Evolutionary conservation across 2,113 vertebrate genomes (phyloP).

Genomic region (Micronycteris hirsuta): DNA sequence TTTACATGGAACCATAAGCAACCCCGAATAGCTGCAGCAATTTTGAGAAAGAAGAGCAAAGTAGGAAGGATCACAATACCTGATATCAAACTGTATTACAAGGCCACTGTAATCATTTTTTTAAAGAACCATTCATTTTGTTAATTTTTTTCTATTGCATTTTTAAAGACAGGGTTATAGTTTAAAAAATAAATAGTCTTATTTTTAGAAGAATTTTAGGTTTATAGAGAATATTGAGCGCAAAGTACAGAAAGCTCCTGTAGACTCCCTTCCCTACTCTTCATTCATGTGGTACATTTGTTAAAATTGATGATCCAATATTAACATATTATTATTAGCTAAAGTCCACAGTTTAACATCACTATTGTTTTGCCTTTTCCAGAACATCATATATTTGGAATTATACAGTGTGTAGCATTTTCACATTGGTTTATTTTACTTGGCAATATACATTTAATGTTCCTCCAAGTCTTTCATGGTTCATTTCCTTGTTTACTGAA

Average conservation of each 20-base stretch:
- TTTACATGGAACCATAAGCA: too few species aligned
- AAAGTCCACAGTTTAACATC: not conserved
- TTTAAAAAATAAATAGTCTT: not conserved
- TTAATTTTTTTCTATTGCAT: not conserved
- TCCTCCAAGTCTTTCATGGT: not conserved
- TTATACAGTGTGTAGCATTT: not conserved
- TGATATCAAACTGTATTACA: too few species aligned
- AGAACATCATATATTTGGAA: not conserved
- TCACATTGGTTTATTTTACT: not conserved
- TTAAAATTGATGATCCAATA: not conserved
- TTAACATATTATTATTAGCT: not conserved
- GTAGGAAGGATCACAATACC: too few species aligned
- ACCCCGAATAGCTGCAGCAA: too few species aligned
- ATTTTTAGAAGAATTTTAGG: not conserved
- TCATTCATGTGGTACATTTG: not conserved
- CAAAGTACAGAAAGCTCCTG: not conserved
- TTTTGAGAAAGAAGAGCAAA: too few species aligned
- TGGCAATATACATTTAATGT: not conserved
- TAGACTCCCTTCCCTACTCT: not conserved
- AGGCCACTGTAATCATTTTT: too few species aligned
- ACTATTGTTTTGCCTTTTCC: not conserved
- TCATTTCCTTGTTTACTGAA: not conserved
- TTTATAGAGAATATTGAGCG: not conserved
- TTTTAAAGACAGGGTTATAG: not conserved
- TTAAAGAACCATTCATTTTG: not conserved